Evolutionary conservation across 2,113 vertebrate species (phyloP), one percentile per base, ranked within the genome.

Genomic region (Urocolius indicus): DNA sequence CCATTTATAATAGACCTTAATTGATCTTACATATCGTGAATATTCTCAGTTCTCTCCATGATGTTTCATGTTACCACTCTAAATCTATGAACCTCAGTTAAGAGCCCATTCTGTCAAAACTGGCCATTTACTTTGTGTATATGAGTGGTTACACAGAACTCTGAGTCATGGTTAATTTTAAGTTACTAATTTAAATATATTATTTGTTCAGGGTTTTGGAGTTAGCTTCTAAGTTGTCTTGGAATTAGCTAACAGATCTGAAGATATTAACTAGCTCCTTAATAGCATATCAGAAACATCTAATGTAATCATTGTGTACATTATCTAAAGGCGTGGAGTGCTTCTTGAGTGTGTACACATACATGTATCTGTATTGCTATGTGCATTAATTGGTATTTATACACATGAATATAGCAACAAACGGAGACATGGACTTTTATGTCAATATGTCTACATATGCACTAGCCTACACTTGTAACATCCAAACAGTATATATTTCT

Each of bases 1-100:
- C 58, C 89, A 62, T 95, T 95, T 90, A 46, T 89, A 82, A 87
- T 21, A 90, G 75, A 76, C 57, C 72, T 90, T 95, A 84, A 78
- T 49, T 94, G 84, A 72, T 86, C 84, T 62, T 83, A 48, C 34
- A 8, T 87, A 66, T 26, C 87, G 32, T 32, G 72, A 38, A 36
- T 89, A 45, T 66, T 54, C 43, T 82, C 26, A 17, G 22, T 67
- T 84, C 30, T 77, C 26, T 92, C 75, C n/a, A 8, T 82, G 71
- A 49, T 29, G 46, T 71, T 87, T 95, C 41, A 27, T 59, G 58
- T 77, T 61, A 71, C 66, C 16, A 18, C 54, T 93, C 20, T 16
- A n/a, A 81, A 54, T 59, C 62, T n/a, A 2, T 49, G 66, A 65
- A 49, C 32, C 55, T 71, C 26, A 9, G 19, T 58, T 82, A 49